Conservation (phyloP, 2,113 vertebrate species). For the Cinclus cinclus region DNA sequence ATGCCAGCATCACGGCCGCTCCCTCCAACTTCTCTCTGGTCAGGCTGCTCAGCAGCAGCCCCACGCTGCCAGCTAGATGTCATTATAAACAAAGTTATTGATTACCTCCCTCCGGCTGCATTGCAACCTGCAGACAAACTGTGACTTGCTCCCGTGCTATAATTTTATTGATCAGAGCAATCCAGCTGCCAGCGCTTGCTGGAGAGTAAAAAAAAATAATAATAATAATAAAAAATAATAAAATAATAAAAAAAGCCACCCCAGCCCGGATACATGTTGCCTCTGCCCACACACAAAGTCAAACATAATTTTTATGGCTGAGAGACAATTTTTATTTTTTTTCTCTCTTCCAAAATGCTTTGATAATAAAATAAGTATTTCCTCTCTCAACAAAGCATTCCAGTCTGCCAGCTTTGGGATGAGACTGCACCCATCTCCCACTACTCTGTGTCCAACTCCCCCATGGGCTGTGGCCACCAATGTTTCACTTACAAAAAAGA, state of each 20-base stretch:
- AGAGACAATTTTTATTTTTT: not conserved
- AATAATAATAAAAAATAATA: not conserved
- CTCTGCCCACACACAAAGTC: not conserved
- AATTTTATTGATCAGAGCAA: constrained; percentile 46
- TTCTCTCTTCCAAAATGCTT: not conserved
- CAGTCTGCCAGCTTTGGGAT: not conserved
- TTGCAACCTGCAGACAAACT: constrained; percentile 35
- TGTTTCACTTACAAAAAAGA: fast-evolving
- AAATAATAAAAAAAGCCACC: not conserved
- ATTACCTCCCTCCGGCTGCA: constrained; percentile 18
- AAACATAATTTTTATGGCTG: not conserved
- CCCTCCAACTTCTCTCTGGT: not conserved
- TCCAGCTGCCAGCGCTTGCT: constrained; percentile 22
- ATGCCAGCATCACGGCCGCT: not conserved
- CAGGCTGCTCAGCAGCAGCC: not conserved
- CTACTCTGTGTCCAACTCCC: not conserved
- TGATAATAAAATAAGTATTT: not conserved
- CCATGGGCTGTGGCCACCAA: not conserved
- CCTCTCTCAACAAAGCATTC: not conserved
- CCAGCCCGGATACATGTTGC: not conserved
- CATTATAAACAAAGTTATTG: constrained; percentile 63
- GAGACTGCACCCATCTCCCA: not conserved
- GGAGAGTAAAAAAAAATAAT: not conserved
- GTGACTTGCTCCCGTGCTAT: not conserved
- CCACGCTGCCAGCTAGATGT: constrained; percentile 49